Base-by-base conservation (phyloP, 2,888 invertebrate genomes). In the Megalurothrips usitatus region DNA sequence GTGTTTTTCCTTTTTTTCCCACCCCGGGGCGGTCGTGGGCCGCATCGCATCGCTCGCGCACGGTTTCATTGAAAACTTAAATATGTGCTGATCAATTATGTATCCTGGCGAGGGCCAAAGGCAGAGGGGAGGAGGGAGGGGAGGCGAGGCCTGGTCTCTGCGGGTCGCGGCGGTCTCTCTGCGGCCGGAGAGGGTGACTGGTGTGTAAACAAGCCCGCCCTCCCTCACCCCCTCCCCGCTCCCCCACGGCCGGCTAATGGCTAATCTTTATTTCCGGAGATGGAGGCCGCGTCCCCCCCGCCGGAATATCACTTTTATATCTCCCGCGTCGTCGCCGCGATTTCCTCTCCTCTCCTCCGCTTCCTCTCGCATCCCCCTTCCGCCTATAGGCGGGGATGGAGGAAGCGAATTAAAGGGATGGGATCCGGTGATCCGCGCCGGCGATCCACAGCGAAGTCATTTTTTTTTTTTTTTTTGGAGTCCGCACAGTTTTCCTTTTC, bases 41-140 rank as follows among this genome's bases (percentile, higher is more conserved):
- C 58, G 58, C 58, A 58, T 52, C 52, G 68, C n/a, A 68, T 75
- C 68, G 68, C 12, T 75, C 68, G 68, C 68, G 68, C 68, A 75
- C 68, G 68, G 68, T 23, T 75, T 75, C 68, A 75, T 75, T 75
- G 68, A 75, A 75, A 75, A 75, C 68, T 75, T 75, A 75, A 75
- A 75, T 75, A 75, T 75, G 68, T 75, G 68, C 26, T 75, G 23
- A 75, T 75, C 68, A 75, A 75, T 75, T 75, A 75, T 75, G 68
- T 26, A 75, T 26, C 68, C 68, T 26, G 34, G 34, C 34, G 6
- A 43, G 34, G 34, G 34, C 34, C 34, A 43, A 43, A 43, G 34
- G 34, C 34, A 6, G 34, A 2, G 34, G 34, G 2, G 34, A 43
- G 6, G 34, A n/a, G 34, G 34, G 34, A 43, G 34, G 34, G 34